phyloP scores from a whole-genome alignment of 2,888 invertebrate genomes.

The Tanypteryx hageni region DNA sequence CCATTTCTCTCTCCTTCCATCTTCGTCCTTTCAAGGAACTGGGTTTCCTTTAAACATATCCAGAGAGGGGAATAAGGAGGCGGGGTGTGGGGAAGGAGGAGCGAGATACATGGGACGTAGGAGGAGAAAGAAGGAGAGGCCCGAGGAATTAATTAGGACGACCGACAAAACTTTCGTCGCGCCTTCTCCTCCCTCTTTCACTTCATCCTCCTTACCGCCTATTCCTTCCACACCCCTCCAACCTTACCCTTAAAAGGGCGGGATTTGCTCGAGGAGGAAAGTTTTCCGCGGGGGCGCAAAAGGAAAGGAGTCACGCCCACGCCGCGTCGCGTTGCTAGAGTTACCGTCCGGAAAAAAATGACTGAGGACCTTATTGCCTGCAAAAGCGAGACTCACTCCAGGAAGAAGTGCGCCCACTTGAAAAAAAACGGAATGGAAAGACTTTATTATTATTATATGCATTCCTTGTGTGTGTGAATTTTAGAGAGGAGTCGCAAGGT shows the following conservation, averaged over 20 bases:
- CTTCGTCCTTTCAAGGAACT: neutral
- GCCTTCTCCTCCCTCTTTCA: neutral
- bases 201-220: too few species aligned
- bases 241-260: neutral
- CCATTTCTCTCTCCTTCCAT: neutral
- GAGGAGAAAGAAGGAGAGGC: neutral
- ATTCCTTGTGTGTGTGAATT: neutral
- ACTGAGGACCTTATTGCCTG: neutral
- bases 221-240: neutral
- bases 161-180: conserved; percentile 55
- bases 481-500: neutral
- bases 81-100: neutral
- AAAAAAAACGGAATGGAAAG: neutral
- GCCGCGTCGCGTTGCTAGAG: conserved; percentile 4
- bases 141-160: conserved; percentile 58
- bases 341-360: conserved; percentile 32
- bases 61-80: neutral
- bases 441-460: neutral
- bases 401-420: neutral
- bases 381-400: neutral
- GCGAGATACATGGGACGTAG: neutral
- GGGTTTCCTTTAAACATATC: neutral
- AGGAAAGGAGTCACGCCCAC: conserved; percentile 1
- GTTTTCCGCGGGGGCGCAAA: conserved; percentile 17
- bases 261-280: neutral